Percentiles rank a stretch among this genome's conserved stretches.
phyloP scores from a whole-genome alignment of 2,797 vertebrate genomes.

The Acestrorhynchus altus region DNA sequence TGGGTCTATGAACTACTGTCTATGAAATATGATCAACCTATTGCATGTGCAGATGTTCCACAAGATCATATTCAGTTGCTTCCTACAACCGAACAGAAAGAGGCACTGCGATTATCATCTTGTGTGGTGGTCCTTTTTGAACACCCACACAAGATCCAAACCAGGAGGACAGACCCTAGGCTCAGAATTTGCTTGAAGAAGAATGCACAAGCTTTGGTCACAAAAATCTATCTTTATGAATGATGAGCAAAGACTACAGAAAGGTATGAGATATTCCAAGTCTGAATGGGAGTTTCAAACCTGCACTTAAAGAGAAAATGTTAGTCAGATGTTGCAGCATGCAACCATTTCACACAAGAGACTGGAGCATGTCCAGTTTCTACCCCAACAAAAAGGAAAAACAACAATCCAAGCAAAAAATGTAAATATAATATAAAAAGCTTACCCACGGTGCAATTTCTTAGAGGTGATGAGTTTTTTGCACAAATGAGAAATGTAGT shows the following conservation, averaged over 20 bases:
- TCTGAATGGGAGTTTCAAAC: conserved; percentile 38
- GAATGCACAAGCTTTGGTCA: not conserved
- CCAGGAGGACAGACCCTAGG: conserved; percentile 59
- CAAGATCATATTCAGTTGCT: conserved; percentile 48
- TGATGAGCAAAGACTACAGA: not conserved
- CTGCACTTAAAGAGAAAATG: conserved; percentile 48
- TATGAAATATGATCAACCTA: conserved; percentile 51
- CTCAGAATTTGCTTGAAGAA: conserved; percentile 18
- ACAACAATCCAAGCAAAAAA: not conserved
- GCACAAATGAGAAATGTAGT: conserved; percentile 2
- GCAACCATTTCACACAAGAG: conserved; percentile 55
- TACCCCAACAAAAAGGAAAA: conserved; percentile 47
- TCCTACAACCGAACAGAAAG: conserved; percentile 62
- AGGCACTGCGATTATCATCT: conserved; percentile 45
- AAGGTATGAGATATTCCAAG: conserved; percentile 40
- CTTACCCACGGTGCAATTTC: conserved; percentile 67
- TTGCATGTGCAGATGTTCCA: conserved; percentile 58
- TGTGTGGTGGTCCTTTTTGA: conserved; percentile 42
- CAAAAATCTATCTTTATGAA: not conserved
- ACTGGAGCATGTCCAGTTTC: conserved; percentile 66
- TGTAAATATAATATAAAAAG: not conserved
- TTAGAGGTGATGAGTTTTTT: conserved; percentile 39
- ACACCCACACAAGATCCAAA: conserved; percentile 57
- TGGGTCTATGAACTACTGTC: conserved; percentile 61
- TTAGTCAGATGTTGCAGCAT: conserved; percentile 38